Evolutionary conservation across 2,888 invertebrate genomes (phyloP).

Genomic region (Hetaerina titia): DNA sequence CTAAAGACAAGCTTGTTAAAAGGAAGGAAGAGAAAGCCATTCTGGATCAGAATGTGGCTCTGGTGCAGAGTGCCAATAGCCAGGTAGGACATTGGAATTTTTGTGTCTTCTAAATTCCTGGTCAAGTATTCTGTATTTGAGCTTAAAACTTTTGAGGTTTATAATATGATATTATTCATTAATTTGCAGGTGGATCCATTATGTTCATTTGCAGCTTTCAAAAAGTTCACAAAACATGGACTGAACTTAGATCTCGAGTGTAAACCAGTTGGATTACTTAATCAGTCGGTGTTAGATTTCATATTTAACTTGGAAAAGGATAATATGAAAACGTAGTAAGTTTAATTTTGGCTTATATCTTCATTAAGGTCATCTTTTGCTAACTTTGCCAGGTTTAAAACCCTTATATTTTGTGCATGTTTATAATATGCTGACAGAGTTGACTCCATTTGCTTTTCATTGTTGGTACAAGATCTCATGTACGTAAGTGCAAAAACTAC

Average conservation of each 20-base stretch:
- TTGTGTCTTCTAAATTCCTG: neutral
- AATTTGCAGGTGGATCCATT: constrained; percentile 79
- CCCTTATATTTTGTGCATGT: too few species aligned
- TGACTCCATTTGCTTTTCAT: too few species aligned
- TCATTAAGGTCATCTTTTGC: too few species aligned
- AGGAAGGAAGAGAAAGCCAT: constrained; percentile 82
- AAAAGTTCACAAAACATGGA: constrained; percentile 82
- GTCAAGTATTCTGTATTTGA: too few species aligned
- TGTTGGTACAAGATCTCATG: too few species aligned
- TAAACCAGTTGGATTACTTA: constrained; percentile 80
- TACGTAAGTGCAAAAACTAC: too few species aligned
- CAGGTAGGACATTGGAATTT: constrained; percentile 71
- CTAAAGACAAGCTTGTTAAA: constrained; percentile 82
- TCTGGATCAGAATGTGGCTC: constrained; percentile 81
- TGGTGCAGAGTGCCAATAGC: constrained; percentile 82
- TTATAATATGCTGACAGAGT: too few species aligned
- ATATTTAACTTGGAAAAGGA: constrained; percentile 86
- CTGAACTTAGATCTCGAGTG: constrained; percentile 82
- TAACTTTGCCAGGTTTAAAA: too few species aligned
- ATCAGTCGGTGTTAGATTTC: constrained; percentile 82
- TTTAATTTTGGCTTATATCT: constrained; percentile 64
- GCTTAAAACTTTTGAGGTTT: too few species aligned
- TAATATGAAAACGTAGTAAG: constrained; percentile 89
- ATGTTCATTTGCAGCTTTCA: constrained; percentile 81
- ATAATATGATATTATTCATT: neutral